phyloP scores from a whole-genome alignment of 1,140 invertebrate species.

The Spodoptera litura region DNA sequence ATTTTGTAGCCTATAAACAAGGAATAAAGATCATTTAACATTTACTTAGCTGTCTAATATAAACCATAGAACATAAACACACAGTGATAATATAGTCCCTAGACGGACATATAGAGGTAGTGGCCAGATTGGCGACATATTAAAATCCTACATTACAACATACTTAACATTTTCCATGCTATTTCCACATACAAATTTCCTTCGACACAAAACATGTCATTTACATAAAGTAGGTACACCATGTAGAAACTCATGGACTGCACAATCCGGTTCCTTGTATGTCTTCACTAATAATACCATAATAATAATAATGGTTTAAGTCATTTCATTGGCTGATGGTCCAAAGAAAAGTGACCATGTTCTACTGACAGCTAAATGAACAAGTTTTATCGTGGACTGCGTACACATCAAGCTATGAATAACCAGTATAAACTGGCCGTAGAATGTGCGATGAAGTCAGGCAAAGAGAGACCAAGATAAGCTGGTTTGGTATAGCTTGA shows the following conservation, averaged over 20 bases:
- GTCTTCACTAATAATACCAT: not conserved
- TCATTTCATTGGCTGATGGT: not conserved
- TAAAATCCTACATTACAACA: not conserved
- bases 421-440: no score
- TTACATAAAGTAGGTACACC: constrained; percentile 8
- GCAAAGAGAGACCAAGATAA: no score
- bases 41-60: not conserved
- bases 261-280: constrained; percentile 15
- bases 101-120: not conserved
- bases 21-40: no score
- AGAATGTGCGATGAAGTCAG: no score
- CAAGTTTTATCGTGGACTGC: constrained; percentile 30
- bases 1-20: no score
- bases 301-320: not conserved
- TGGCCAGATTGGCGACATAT: no score
- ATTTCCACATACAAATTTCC: not conserved
- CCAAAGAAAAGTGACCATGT: constrained; percentile 3
- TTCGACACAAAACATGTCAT: constrained; percentile 1
- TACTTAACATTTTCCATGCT: constrained; percentile 12
- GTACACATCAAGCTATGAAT: not conserved
- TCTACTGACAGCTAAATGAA: constrained; percentile 36
- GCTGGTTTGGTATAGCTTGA: no score
- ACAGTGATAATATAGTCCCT: not conserved
- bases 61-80: not conserved
- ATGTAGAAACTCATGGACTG: not conserved